Evolutionary conservation across 2,113 vertebrate species (phyloP).

Genomic region (Chaetorhynchus papuensis): DNA sequence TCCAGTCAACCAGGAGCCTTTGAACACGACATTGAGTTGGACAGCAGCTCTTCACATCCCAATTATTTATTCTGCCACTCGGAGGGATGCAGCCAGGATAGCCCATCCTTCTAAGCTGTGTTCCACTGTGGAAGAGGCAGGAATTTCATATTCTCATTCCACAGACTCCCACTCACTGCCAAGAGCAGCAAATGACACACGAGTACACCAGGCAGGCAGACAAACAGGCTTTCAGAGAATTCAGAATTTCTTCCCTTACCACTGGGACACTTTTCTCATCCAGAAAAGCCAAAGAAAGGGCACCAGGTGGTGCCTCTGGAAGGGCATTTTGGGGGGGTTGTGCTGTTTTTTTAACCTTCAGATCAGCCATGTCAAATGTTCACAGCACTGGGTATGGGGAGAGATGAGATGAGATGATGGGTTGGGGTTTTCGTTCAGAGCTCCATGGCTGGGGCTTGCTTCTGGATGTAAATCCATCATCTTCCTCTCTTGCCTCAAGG

Average conservation of each 20-base stretch:
- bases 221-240: background rate
- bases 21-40: background rate
- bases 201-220: background rate
- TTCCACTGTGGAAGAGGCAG: background rate
- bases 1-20: background rate
- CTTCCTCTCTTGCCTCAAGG: background rate
- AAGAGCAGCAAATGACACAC: background rate
- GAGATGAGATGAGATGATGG: background rate
- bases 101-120: background rate
- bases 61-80: background rate
- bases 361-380: background rate
- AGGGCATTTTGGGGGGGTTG: accelerated
- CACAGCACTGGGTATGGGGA: background rate
- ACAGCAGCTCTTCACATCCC: background rate
- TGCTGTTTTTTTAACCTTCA: background rate
- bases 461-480: background rate
- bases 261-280: background rate
- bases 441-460: accelerated
- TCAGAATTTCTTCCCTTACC: background rate
- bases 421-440: background rate
- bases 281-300: background rate
- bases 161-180: background rate
- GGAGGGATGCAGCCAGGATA: background rate
- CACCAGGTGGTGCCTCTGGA: background rate
- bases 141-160: background rate